These are phyloP conservation scores for Netelia fuscicornis DNA, from an alignment of 2,888 invertebrate species.

Conservation along the genomic window DNA sequence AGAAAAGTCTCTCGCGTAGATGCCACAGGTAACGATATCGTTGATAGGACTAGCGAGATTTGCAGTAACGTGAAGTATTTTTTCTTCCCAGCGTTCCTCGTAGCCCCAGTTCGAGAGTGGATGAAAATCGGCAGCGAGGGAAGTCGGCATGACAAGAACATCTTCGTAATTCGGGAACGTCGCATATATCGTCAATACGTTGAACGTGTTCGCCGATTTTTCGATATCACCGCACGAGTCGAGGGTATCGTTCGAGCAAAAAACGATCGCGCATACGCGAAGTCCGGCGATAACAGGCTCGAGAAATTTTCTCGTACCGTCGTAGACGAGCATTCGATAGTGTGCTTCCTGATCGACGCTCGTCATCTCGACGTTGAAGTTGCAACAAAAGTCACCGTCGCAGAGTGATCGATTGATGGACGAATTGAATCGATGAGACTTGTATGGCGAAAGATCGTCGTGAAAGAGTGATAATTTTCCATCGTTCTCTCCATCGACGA, in stretches of 20 bases:
- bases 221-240: conserved; percentile 74
- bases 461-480: conserved; percentile 42
- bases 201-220: conserved; percentile 69
- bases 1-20: conserved; percentile 73
- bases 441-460: conserved; percentile 49
- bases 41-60: conserved; percentile 57
- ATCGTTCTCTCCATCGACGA: not conserved
- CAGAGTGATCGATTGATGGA: conserved; percentile 65
- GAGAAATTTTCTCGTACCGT: conserved; percentile 75
- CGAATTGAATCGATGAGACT: conserved; percentile 53
- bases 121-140: conserved; percentile 67
- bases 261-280: conserved; percentile 80
- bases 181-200: conserved; percentile 69
- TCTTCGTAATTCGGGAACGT: conserved; percentile 69
- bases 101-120: conserved; percentile 72
- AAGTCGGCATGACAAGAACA: conserved; percentile 71
- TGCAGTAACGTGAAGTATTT: conserved; percentile 67
- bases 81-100: conserved; percentile 49
- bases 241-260: conserved; percentile 77
- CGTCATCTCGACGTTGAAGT: conserved; percentile 70
- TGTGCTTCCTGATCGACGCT: conserved; percentile 63
- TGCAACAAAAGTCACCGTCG: conserved; percentile 75
- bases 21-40: conserved; percentile 75
- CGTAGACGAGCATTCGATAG: conserved; percentile 80
- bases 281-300: conserved; percentile 66